These are phyloP conservation scores for Macrobrachium rosenbergii DNA, from an alignment of 1,140 invertebrate genomes.

Conservation along the genomic window DNA sequence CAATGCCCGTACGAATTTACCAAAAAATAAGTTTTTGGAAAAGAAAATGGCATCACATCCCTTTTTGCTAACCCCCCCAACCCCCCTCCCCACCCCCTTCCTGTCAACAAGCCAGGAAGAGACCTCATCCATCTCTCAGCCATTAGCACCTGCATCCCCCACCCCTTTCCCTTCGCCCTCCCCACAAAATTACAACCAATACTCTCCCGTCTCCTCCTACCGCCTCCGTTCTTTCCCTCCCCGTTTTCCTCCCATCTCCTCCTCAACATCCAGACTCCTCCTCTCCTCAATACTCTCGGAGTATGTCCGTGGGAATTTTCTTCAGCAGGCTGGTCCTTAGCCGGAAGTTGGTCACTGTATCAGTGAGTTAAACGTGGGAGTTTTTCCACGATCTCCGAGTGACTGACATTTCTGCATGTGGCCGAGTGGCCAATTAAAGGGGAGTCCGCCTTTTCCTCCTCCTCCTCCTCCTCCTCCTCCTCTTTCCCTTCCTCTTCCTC, in stretches of 20 bases:
- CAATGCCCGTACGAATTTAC: no score
- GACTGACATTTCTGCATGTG: background rate
- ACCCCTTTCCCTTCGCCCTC: background rate
- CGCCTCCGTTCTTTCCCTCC: no score
- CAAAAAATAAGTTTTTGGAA: no score
- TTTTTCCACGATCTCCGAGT: constrained; percentile 41
- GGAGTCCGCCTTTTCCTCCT: background rate
- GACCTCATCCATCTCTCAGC: no score
- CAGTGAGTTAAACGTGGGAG: constrained; percentile 58
- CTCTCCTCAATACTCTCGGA: no score
- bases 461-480: constrained; percentile 9
- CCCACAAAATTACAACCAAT: background rate
- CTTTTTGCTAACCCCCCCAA: no score
- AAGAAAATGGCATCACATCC: no score
- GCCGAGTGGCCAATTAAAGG: background rate
- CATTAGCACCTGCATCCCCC: no score
- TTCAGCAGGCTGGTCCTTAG: background rate
- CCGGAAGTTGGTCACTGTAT: constrained; percentile 57
- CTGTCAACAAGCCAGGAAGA: no score
- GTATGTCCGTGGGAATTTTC: background rate
- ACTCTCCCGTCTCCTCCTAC: background rate
- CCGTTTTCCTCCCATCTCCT: no score
- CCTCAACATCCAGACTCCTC: no score
- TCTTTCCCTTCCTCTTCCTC: background rate
- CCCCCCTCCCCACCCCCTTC: no score